A percentile compares a stretch with the other conserved stretches of the same genome.
Evolutionary conservation across 2,797 vertebrate genomes (phyloP).

Genomic region (Columba guinea): DNA sequence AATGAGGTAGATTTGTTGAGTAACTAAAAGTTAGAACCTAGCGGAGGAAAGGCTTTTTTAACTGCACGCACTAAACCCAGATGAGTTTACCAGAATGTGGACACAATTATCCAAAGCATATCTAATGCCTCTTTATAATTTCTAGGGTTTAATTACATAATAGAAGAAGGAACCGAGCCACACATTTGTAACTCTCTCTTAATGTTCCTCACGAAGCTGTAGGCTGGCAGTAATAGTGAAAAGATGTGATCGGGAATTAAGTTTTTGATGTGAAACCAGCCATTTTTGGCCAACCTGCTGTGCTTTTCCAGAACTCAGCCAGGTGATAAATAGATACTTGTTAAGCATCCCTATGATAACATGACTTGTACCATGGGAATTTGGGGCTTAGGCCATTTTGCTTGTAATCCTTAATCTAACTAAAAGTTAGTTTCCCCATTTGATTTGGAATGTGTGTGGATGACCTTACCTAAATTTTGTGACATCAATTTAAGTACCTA

Average conservation of each 20-base stretch:
- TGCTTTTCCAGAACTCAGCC: not conserved
- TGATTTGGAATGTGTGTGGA: not conserved
- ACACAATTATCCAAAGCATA: rapidly evolving
- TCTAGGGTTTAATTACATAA: not conserved
- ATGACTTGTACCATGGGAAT: not conserved
- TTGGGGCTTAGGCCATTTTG: not conserved
- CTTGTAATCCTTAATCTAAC: not conserved
- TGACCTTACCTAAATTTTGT: not conserved
- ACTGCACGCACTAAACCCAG: not conserved
- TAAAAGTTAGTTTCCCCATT: not conserved
- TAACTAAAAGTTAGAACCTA: not conserved
- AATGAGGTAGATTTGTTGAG: rapidly evolving
- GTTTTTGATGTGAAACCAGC: not conserved
- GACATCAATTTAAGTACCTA: not conserved
- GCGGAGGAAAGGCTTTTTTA: not conserved
- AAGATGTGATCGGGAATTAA: not conserved
- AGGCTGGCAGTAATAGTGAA: not conserved
- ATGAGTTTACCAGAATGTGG: not conserved
- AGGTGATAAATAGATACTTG: not conserved
- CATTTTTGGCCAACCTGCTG: not conserved
- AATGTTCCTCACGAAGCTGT: not conserved
- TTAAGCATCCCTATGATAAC: rapidly evolving
- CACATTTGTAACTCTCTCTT: not conserved
- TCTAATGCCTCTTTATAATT: not conserved
- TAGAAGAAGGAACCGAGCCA: not conserved